phyloP scores from a whole-genome alignment of 2,888 invertebrate genomes.

The Drosophila mayaguana region DNA sequence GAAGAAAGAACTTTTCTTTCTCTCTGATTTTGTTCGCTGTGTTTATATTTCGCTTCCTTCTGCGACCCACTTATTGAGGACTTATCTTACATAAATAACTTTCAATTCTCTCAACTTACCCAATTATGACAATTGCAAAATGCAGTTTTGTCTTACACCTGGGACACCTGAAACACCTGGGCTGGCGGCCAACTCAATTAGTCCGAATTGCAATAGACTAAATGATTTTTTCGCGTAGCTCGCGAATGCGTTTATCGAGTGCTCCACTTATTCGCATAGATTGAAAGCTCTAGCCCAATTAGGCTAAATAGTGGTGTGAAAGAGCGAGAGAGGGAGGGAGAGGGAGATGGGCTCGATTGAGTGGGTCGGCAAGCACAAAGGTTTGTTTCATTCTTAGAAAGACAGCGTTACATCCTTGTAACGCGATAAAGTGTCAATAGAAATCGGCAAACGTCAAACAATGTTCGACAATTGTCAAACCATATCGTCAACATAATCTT shows the following conservation, averaged over 20 bases:
- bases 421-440: conserved; percentile 73
- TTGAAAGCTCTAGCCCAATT: conserved; percentile 57
- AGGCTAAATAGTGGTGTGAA: conserved; percentile 58
- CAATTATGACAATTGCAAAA: conserved; percentile 19
- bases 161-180: not conserved
- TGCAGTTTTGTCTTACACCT: not conserved
- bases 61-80: not conserved
- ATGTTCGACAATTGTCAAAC: conserved; percentile 81
- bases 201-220: conserved; percentile 31
- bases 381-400: conserved; percentile 75
- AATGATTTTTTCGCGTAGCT: conserved; percentile 4
- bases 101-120: not conserved
- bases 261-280: conserved; percentile 41
- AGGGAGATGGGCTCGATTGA: conserved; percentile 2
- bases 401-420: conserved; percentile 79
- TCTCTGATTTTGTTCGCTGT: not conserved
- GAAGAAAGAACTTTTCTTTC: too few species aligned
- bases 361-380: conserved; percentile 64
- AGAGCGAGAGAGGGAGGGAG: not conserved
- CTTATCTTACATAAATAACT: not conserved
- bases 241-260: conserved; percentile 18
- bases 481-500: conserved; percentile 77
- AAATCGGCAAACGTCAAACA: conserved; percentile 81
- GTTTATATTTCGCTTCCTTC: not conserved
- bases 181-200: conserved; percentile 35